Evolutionary conservation across 2,797 vertebrate genomes (phyloP).

Genomic region (Lepus oiostolus): DNA sequence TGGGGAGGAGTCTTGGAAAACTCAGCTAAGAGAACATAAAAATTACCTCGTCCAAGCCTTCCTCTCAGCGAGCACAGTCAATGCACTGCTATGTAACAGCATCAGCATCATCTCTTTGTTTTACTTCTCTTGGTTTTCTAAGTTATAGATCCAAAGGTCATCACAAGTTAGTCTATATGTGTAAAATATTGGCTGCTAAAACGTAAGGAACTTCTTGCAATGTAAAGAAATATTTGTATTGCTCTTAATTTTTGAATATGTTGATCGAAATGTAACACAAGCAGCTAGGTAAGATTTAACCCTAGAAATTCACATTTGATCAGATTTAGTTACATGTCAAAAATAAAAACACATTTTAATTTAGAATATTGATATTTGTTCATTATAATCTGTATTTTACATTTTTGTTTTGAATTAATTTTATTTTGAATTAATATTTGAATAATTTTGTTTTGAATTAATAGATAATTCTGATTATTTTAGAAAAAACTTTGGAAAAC

Average conservation of each 20-base stretch:
- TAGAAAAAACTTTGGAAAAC: not conserved
- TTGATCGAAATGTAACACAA: not conserved
- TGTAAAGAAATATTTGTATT: not conserved
- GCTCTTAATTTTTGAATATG: not conserved
- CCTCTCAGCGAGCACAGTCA: not conserved
- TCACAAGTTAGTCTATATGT: not conserved
- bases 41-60: not conserved
- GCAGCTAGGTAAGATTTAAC: not conserved
- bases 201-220: not conserved
- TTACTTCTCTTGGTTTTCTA: slow-evolving; percentile 19
- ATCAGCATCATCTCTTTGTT: not conserved
- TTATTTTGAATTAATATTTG: not conserved
- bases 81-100: not conserved
- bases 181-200: not conserved
- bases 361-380: not conserved
- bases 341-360: not conserved
- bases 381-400: not conserved
- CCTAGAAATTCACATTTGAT: not conserved
- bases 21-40: not conserved
- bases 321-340: slow-evolving; percentile 1
- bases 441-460: not conserved
- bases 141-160: not conserved
- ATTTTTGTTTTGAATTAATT: not conserved
- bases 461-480: not conserved
- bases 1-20: not conserved